Evolutionary conservation across 2,113 vertebrate genomes (phyloP).

Genomic region (Eudyptes chrysolophus): DNA sequence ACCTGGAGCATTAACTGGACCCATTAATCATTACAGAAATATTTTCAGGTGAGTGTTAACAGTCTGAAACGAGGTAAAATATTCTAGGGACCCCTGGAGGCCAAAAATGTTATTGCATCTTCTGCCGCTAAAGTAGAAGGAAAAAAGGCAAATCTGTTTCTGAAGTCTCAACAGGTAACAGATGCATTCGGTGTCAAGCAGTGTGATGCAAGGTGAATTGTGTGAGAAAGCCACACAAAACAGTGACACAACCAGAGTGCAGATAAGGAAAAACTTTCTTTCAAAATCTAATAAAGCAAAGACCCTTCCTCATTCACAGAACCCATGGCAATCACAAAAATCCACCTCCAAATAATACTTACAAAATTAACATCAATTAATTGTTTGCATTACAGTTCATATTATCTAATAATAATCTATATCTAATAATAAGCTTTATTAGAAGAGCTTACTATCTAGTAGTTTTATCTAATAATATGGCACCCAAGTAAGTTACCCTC

Average conservation of each 20-base stretch:
- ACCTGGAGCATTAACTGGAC: slow-evolving; percentile 91
- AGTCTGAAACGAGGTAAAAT: background rate
- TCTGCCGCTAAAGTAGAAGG: background rate
- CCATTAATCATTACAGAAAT: slow-evolving; percentile 95
- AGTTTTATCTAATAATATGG: background rate
- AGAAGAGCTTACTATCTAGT: background rate
- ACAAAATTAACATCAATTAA: background rate
- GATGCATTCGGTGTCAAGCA: background rate
- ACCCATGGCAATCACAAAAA: background rate
- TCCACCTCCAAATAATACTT: background rate
- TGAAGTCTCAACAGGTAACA: background rate
- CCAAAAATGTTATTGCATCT: background rate
- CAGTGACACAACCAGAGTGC: fast-evolving
- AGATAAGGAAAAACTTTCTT: background rate
- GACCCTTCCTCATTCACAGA: background rate
- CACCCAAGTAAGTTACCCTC: background rate
- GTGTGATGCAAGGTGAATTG: background rate
- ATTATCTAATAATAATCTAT: background rate
- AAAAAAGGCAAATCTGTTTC: background rate
- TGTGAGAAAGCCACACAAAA: background rate
- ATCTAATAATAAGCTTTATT: no score
- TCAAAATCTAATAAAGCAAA: background rate
- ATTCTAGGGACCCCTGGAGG: background rate
- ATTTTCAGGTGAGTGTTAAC: slow-evolving; percentile 87
- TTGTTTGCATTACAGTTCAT: background rate